These are phyloP conservation scores for Synergus laeviventris DNA, from an alignment of 2,888 invertebrate genomes.

Conservation along the genomic window DNA sequence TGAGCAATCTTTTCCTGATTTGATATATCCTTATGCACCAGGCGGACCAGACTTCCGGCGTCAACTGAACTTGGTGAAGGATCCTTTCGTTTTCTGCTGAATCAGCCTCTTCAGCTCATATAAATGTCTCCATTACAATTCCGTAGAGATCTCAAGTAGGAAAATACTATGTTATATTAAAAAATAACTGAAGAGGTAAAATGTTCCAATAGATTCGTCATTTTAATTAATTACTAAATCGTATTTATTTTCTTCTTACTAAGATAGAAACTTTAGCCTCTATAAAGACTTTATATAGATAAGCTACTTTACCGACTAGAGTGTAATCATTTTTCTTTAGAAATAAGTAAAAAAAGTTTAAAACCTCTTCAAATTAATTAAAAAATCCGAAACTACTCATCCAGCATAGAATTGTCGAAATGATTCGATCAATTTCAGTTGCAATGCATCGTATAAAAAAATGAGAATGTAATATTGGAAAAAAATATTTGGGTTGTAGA, in stretches of 20 bases:
- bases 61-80: constrained; percentile 31
- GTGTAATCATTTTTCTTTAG: no score
- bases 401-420: no score
- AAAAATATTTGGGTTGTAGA: background rate
- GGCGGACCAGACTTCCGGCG: constrained; percentile 33
- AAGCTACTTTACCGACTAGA: no score
- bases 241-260: background rate
- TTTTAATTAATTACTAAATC: background rate
- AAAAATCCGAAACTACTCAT: no score
- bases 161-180: background rate
- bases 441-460: no score
- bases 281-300: no score
- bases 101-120: background rate
- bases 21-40: constrained; percentile 31
- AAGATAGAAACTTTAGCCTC: background rate
- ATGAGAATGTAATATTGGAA: no score
- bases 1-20: constrained; percentile 27
- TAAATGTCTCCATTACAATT: constrained; percentile 12
- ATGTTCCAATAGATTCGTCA: background rate
- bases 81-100: constrained; percentile 33
- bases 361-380: no score
- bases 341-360: no score
- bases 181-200: background rate
- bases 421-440: no score
- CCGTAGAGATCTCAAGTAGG: background rate